Evolutionary conservation across 2,797 vertebrate genomes (phyloP).

Genomic region (Tadarida brasiliensis): DNA sequence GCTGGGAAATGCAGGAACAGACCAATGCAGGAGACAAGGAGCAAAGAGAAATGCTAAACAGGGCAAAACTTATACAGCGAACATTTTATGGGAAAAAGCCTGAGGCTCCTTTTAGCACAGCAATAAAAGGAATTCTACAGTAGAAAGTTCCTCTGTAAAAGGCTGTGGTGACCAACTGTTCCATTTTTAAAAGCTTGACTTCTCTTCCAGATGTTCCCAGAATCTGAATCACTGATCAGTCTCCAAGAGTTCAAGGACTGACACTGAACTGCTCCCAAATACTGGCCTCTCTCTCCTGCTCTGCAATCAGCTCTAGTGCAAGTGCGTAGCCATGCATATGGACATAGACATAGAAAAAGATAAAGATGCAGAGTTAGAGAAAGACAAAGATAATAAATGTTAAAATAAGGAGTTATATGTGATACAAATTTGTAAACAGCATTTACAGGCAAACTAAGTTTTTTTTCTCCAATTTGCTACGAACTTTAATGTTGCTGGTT

Average conservation of each 20-base stretch:
- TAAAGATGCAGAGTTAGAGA: neutral
- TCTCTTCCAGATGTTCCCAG: constrained; percentile 23
- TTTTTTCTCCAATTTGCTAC: neutral
- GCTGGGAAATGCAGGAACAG: neutral
- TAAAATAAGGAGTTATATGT: neutral
- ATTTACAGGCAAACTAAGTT: neutral
- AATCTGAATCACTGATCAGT: neutral
- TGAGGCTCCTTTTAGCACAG: constrained; percentile 28
- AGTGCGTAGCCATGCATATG: neutral
- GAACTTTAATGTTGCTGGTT: neutral
- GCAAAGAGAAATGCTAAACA: constrained; percentile 26
- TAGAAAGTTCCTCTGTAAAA: constrained; percentile 4
- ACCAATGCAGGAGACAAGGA: neutral
- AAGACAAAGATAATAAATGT: neutral
- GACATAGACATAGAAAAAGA: neutral
- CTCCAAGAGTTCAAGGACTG: neutral
- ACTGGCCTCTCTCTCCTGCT: neutral
- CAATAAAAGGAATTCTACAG: constrained; percentile 37
- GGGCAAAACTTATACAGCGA: constrained; percentile 8
- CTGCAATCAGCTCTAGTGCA: neutral
- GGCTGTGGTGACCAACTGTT: constrained; percentile 17
- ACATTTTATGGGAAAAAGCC: constrained; percentile 33
- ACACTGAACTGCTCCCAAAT: neutral
- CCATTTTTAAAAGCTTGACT: constrained; percentile 52
- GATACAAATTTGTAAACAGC: neutral